These are phyloP conservation scores for Platalea minor DNA, from an alignment of 2,797 vertebrate genomes.

Conservation along the genomic window DNA sequence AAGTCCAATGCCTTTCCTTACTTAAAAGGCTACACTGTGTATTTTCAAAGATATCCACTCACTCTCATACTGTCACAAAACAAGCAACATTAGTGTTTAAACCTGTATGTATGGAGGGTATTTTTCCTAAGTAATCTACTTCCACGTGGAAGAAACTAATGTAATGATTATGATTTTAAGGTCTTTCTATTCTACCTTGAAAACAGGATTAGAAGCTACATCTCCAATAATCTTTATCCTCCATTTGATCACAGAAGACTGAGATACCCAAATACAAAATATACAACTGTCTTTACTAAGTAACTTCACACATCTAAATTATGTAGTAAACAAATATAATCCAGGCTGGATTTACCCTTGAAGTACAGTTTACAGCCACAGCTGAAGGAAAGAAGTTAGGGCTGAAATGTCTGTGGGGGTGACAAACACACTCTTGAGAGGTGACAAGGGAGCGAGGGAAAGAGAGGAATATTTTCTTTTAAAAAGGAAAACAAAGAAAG, in stretches of 20 bases:
- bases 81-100: neutral
- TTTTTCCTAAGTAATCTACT: neutral
- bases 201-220: neutral
- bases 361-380: constrained; percentile 2
- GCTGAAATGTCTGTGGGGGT: neutral
- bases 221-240: neutral
- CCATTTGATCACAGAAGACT: neutral
- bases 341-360: neutral
- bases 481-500: neutral
- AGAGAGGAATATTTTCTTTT: neutral
- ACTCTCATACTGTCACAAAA: neutral
- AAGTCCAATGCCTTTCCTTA: neutral
- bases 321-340: neutral
- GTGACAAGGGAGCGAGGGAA: neutral
- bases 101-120: neutral
- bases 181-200: neutral
- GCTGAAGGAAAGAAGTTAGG: neutral
- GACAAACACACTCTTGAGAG: neutral
- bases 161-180: neutral
- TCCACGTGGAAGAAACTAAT: neutral
- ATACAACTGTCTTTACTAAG: neutral
- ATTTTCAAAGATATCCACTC: neutral
- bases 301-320: neutral
- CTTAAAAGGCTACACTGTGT: neutral
- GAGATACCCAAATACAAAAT: neutral